Percentiles rank a stretch among this genome's conserved stretches.
These are phyloP conservation scores for Mallotus villosus DNA, from an alignment of 2,797 vertebrate species.

Conservation along the genomic window DNA sequence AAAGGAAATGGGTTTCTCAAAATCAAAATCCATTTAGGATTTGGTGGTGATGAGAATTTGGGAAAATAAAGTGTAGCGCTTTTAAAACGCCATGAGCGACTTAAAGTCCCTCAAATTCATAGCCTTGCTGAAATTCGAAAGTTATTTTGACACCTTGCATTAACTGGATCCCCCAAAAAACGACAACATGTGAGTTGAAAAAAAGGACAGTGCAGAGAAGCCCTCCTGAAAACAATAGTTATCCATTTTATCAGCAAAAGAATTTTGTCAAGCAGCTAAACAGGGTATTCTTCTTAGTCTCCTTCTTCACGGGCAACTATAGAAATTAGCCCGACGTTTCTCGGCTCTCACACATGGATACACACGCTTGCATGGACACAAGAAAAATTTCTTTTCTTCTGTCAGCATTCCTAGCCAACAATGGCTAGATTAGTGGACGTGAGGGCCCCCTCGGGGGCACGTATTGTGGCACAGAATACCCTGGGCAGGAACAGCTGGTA, in stretches of 20 bases:
- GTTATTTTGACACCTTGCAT: constrained; percentile 20
- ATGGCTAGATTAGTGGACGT: constrained; percentile 99
- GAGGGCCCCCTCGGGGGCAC: constrained; percentile 98
- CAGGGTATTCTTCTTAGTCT: constrained; percentile 92
- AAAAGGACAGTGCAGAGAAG: constrained; percentile 64
- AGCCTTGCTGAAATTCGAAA: constrained; percentile 48
- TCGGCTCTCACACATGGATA: constrained; percentile 99
- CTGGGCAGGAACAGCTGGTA: constrained; percentile 99
- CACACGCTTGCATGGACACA: constrained; percentile 99
- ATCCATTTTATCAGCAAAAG: constrained; percentile 72
- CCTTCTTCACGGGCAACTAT: constrained; percentile 97
- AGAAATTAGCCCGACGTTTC: constrained; percentile 99
- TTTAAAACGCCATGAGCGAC: constrained; percentile 46
- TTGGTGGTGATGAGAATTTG: constrained; percentile 42
- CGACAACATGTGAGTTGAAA: constrained; percentile 40
- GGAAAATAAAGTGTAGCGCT: constrained; percentile 28
- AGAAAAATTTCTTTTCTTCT: constrained; percentile 99
- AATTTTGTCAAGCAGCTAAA: constrained; percentile 87
- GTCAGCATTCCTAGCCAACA: constrained; percentile 99
- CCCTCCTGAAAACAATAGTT: constrained; percentile 76
- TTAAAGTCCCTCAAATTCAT: constrained; percentile 50
- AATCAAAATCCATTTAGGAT: constrained; percentile 64
- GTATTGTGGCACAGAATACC: constrained; percentile 99
- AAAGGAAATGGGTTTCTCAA: constrained; percentile 68
- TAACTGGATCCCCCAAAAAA: constrained; percentile 25